Evolutionary conservation across 2,888 invertebrate genomes (phyloP).

Genomic region (Lampropteryx suffumata): DNA sequence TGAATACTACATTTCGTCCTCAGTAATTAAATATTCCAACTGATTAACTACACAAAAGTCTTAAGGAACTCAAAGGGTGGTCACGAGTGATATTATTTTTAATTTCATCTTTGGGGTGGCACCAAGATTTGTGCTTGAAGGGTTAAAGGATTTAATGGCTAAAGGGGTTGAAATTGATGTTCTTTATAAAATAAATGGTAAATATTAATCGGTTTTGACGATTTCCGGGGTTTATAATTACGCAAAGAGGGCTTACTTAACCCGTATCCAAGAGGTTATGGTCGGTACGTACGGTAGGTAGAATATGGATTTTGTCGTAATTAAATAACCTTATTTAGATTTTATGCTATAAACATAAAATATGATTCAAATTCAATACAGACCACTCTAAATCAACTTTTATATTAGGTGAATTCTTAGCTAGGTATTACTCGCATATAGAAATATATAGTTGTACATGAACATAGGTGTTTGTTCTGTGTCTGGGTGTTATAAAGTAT

Average conservation of each 20-base stretch:
- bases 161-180: constrained; percentile 59
- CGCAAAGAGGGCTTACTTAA: constrained; percentile 21
- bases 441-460: too few relatives aligned
- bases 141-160: constrained; percentile 60
- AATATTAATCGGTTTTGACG: constrained; percentile 70
- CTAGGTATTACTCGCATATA: too few relatives aligned
- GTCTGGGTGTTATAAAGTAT: too few relatives aligned
- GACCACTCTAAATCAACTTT: too few relatives aligned
- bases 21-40: constrained; percentile 80
- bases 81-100: constrained; percentile 69
- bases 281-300: constrained; percentile 3
- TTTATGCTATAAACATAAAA: too few relatives aligned
- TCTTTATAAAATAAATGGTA: constrained; percentile 57
- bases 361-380: too few relatives aligned
- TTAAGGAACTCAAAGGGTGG: constrained; percentile 56
- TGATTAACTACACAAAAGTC: constrained; percentile 76
- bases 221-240: constrained; percentile 37
- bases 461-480: too few relatives aligned
- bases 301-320: constrained; percentile 19
- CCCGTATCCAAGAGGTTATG: constrained; percentile 3
- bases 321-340: too few relatives aligned
- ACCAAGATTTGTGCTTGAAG: constrained; percentile 63
- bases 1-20: constrained; percentile 52
- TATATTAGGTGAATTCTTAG: too few relatives aligned
- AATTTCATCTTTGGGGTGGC: constrained; percentile 62